phyloP scores from a whole-genome alignment of 2,797 vertebrate species.

The Peromyscus melanophrys region DNA sequence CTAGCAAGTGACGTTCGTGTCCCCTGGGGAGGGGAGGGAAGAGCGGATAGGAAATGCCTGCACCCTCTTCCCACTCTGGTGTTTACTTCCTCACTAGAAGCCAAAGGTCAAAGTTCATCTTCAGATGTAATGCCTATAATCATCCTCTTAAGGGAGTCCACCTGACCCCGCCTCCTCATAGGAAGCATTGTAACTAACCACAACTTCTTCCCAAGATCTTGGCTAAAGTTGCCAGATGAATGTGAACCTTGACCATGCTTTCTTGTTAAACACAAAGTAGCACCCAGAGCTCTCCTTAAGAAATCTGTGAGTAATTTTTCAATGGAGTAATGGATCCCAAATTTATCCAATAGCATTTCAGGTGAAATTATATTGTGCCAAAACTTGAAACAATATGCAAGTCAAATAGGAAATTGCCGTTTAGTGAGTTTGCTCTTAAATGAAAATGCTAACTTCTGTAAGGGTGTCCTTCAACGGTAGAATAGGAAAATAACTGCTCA shows the following conservation, averaged over 20 bases:
- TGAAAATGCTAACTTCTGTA: constrained; percentile 81
- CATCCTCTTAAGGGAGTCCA: constrained; percentile 79
- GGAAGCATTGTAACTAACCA: constrained; percentile 85
- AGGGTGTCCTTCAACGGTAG: constrained; percentile 74
- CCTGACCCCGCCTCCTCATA: constrained; percentile 72
- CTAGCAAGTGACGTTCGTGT: constrained; percentile 77
- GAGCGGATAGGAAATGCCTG: constrained; percentile 29
- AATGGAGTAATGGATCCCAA: constrained; percentile 82
- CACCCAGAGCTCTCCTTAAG: constrained; percentile 84
- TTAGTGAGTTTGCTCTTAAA: constrained; percentile 64
- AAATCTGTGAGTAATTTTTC: constrained; percentile 78
- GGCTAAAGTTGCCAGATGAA: constrained; percentile 81
- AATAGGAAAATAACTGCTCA: constrained; percentile 57
- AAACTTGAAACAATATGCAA: constrained; percentile 78
- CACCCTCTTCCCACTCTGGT: constrained; percentile 72
- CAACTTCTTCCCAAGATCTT: constrained; percentile 87
- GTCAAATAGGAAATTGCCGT: constrained; percentile 63
- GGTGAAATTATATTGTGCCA: constrained; percentile 65
- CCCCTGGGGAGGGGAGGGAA: background rate
- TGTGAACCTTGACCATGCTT: constrained; percentile 67
- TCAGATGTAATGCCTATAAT: constrained; percentile 83
- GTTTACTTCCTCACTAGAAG: constrained; percentile 86
- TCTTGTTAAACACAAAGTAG: constrained; percentile 76
- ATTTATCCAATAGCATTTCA: constrained; percentile 63
- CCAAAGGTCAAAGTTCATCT: constrained; percentile 89